Conservation (phyloP, 2,797 vertebrate species). For the Xenentodon cancila region DNA sequence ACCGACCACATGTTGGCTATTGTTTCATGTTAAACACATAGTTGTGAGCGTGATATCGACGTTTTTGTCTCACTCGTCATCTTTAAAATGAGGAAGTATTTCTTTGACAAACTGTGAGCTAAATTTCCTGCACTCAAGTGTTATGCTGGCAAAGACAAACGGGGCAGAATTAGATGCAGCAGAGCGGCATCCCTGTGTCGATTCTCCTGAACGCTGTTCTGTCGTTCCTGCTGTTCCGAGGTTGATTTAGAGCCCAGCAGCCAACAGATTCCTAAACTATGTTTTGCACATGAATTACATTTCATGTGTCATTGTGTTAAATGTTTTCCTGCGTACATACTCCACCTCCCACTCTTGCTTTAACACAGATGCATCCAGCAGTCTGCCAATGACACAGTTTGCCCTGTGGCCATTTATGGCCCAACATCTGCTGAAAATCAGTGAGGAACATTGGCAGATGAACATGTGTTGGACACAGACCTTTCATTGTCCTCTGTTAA, state of each 20-base stretch:
- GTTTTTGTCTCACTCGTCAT: slow-evolving; percentile 10
- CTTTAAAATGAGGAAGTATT: background rate
- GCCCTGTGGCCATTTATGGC: slow-evolving; percentile 6
- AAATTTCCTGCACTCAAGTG: background rate
- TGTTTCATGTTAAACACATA: background rate
- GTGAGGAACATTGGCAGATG: slow-evolving; percentile 18
- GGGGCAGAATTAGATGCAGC: slow-evolving; percentile 1
- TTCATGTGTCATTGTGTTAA: background rate
- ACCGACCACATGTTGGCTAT: background rate
- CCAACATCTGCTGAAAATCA: slow-evolving; percentile 23
- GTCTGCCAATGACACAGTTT: slow-evolving; percentile 9
- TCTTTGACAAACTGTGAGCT: slow-evolving; percentile 4
- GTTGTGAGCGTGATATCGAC: background rate
- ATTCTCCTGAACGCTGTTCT: background rate
- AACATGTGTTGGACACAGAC: slow-evolving; percentile 3
- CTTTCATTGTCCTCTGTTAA: no score
- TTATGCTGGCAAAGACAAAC: slow-evolving; percentile 2
- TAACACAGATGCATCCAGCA: slow-evolving; percentile 14
- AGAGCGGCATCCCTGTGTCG: background rate
- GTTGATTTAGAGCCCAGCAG: background rate
- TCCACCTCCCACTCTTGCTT: slow-evolving; percentile 17
- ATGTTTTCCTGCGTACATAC: background rate
- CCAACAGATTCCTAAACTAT: background rate
- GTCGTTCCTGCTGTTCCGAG: background rate
- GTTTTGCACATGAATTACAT: background rate